Conservation (phyloP, 2,797 vertebrate genomes). For the Hippocampus kuda region DNA sequence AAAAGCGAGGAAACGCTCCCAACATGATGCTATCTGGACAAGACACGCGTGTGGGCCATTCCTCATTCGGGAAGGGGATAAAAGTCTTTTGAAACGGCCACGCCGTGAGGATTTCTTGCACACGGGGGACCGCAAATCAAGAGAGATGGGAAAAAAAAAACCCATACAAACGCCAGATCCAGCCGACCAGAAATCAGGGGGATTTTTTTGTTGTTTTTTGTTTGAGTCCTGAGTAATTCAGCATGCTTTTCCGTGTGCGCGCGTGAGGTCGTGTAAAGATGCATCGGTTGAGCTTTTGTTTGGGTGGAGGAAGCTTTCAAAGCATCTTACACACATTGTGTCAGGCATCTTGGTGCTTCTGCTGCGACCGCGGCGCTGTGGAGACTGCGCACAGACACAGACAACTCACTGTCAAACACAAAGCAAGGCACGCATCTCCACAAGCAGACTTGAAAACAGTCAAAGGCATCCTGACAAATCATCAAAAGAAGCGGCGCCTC, state of each 20-base stretch:
- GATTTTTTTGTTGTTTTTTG: neutral
- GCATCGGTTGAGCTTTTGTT: constrained; percentile 33
- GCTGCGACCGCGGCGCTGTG: constrained; percentile 39
- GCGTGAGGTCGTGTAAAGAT: constrained; percentile 35
- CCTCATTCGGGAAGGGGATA: no score
- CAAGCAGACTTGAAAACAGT: neutral
- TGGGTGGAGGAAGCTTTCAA: constrained; percentile 35
- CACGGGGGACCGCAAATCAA: no score
- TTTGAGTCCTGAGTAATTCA: neutral
- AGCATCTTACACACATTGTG: constrained; percentile 75
- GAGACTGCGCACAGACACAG: constrained; percentile 68
- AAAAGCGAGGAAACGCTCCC: neutral
- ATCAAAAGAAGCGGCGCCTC: neutral
- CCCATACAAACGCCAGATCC: no score
- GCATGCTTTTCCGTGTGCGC: constrained; percentile 1
- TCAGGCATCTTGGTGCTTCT: constrained; percentile 69
- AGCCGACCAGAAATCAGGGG: neutral
- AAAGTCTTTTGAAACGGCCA: no score
- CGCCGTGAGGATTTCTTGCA: no score
- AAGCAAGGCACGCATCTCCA: neutral
- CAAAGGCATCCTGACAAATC: neutral
- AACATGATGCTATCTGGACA: neutral
- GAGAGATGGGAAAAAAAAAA: no score
- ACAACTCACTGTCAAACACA: constrained; percentile 11
- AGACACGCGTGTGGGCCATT: no score